Evolutionary conservation across 2,797 vertebrate species (phyloP).

Genomic region (Otolemur crassicaudatus): DNA sequence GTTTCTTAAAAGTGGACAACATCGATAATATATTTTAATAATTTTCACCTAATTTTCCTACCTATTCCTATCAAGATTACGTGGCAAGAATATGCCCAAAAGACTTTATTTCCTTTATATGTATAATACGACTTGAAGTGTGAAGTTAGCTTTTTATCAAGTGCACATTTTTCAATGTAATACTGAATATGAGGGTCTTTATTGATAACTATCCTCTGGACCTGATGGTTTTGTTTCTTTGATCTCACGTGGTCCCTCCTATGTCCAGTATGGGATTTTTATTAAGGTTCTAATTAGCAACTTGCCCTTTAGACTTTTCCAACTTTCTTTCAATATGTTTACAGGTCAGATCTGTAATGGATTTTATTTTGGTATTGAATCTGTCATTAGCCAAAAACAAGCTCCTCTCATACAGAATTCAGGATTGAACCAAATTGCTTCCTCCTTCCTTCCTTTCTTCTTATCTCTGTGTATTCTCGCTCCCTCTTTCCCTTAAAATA

Average conservation of each 20-base stretch:
- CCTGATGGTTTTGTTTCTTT: neutral
- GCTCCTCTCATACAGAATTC: neutral
- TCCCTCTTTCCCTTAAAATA: neutral
- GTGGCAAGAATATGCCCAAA: neutral
- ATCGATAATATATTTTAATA: neutral
- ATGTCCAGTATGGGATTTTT: neutral
- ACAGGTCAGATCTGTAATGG: neutral
- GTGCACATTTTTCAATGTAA: neutral
- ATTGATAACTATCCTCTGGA: neutral
- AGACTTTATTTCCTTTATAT: neutral
- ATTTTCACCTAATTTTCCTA: neutral
- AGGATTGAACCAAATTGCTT: neutral
- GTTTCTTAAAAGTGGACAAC: neutral
- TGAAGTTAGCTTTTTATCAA: neutral
- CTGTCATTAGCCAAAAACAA: neutral
- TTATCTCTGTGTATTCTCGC: neutral
- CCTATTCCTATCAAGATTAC: neutral
- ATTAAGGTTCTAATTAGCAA: neutral
- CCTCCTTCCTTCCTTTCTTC: neutral
- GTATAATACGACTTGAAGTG: neutral
- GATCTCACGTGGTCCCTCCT: neutral
- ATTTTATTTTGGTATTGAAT: neutral
- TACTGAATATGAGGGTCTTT: neutral
- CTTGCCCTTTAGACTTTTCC: neutral
- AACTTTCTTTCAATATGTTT: neutral